Evolutionary conservation across 2,113 vertebrate species (phyloP).

Genomic region (Pedionomus torquatus): DNA sequence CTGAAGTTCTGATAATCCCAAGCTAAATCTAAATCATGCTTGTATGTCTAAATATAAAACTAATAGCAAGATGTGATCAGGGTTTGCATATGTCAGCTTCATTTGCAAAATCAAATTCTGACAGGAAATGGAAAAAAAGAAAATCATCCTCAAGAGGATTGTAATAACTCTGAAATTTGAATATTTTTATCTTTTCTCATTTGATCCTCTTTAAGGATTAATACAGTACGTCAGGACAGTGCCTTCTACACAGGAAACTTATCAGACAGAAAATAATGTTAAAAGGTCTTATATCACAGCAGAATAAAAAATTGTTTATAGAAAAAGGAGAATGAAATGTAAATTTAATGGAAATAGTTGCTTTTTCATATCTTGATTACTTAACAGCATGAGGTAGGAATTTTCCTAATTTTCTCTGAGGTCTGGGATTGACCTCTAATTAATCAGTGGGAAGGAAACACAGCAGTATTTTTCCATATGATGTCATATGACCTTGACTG

Average conservation of each 20-base stretch:
- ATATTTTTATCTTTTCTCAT: not conserved
- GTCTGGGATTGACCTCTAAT: not conserved
- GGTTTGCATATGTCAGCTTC: slow-evolving; percentile 11
- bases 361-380: not conserved
- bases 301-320: not conserved
- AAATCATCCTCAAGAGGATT: not conserved
- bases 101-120: slow-evolving; percentile 41
- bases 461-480: not conserved
- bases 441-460: not conserved
- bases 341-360: not conserved
- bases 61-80: not conserved
- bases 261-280: not conserved
- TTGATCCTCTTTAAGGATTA: slow-evolving; percentile 56
- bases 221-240: not conserved
- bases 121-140: slow-evolving; percentile 32
- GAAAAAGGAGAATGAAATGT: not conserved
- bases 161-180: not conserved
- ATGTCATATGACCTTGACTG: rapidly evolving
- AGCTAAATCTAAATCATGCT: not conserved
- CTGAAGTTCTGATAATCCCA: slow-evolving; percentile 21
- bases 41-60: slow-evolving; percentile 7
- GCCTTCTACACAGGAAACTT: not conserved
- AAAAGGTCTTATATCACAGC: not conserved
- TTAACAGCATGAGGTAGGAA: not conserved
- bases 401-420: not conserved